Evolutionary conservation across 2,888 invertebrate species (phyloP).

Genomic region (Agrotis ipsilon): DNA sequence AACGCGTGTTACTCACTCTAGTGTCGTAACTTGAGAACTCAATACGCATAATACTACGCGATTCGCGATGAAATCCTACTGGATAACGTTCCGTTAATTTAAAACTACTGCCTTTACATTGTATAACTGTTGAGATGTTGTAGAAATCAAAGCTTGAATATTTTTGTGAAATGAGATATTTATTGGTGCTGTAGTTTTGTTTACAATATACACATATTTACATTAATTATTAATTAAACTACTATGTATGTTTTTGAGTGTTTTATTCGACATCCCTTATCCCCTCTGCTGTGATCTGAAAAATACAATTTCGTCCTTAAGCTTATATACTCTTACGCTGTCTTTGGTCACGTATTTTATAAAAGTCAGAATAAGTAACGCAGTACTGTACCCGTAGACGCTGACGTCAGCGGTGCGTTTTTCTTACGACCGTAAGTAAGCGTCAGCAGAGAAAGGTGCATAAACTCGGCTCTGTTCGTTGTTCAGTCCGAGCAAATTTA

Average conservation of each 20-base stretch:
- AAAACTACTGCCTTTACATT: slow-evolving; percentile 83
- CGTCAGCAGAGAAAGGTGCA: too few relatives aligned
- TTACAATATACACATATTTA: slow-evolving; percentile 84
- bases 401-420: too few relatives aligned
- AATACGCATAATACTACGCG: slow-evolving; percentile 73
- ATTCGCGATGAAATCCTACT: slow-evolving; percentile 68
- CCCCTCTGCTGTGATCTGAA: slow-evolving; percentile 88
- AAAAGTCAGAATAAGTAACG: neutral
- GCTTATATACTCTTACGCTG: too few relatives aligned
- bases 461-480: too few relatives aligned
- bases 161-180: slow-evolving; percentile 90
- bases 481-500: too few relatives aligned
- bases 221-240: slow-evolving; percentile 86
- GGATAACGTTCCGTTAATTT: slow-evolving; percentile 64
- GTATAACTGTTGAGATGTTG: slow-evolving; percentile 85
- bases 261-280: slow-evolving; percentile 85
- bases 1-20: slow-evolving; percentile 92
- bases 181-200: slow-evolving; percentile 91
- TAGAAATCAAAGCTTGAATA: slow-evolving; percentile 86
- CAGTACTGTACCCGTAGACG: too few relatives aligned
- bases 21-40: slow-evolving; percentile 78
- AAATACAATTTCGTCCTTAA: slow-evolving; percentile 3
- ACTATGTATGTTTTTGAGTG: slow-evolving; percentile 82
- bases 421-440: too few relatives aligned
- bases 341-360: too few relatives aligned